Evolutionary conservation across 2,888 invertebrate genomes (phyloP).

Genomic region (Notodonta ziczac): DNA sequence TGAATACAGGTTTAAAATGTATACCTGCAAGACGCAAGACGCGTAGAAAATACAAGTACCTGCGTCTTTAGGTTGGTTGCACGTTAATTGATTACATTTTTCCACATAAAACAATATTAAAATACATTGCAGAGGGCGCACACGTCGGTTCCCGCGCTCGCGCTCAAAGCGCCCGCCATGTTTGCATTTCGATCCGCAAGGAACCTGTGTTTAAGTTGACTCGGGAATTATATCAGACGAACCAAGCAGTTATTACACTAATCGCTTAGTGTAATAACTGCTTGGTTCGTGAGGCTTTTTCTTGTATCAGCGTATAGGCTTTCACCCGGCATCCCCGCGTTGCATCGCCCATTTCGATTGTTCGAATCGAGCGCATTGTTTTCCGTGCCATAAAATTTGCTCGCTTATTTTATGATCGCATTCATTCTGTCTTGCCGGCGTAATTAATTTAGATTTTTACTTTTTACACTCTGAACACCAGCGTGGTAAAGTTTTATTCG

Average conservation of each 20-base stretch:
- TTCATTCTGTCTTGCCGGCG: constrained; percentile 47
- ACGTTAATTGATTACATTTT: constrained; percentile 5
- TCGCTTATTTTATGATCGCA: constrained; percentile 65
- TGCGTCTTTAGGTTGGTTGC: not conserved
- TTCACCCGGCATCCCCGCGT: constrained; percentile 69
- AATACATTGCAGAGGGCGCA: constrained; percentile 40
- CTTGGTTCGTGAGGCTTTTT: constrained; percentile 75
- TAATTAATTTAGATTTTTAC: constrained; percentile 8
- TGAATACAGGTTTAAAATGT: not conserved
- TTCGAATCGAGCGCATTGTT: constrained; percentile 74
- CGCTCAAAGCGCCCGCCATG: constrained; percentile 82
- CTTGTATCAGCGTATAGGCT: constrained; percentile 73
- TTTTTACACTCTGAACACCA: constrained; percentile 43
- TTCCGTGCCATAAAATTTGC: constrained; percentile 70
- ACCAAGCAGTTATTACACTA: no score
- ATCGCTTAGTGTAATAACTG: constrained; percentile 85
- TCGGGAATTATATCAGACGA: constrained; percentile 84
- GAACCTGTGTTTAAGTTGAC: constrained; percentile 85
- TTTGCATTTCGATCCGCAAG: constrained; percentile 84
- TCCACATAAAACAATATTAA: constrained; percentile 2
- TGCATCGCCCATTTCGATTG: constrained; percentile 69
- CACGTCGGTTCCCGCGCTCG: constrained; percentile 67
- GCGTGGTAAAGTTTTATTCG: constrained; percentile 35
- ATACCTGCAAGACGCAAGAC: not conserved
- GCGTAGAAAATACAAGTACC: not conserved